Evolutionary conservation across 2,113 vertebrate species (phyloP), one percentile per base, ranked within the genome.

Genomic region (Gallinago media): DNA sequence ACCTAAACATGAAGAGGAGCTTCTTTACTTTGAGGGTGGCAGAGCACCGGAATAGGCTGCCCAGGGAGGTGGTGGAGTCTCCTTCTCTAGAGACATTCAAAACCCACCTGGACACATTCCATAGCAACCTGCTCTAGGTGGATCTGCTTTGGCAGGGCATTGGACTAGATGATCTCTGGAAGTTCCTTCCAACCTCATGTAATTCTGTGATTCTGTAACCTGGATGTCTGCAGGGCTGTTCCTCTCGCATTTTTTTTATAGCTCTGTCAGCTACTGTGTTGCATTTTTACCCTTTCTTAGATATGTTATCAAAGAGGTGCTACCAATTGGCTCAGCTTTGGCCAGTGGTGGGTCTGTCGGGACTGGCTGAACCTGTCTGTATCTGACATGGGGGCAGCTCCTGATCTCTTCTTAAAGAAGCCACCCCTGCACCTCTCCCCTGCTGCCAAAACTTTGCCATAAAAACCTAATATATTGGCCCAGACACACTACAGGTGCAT

Each of bases 261-360:
- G 8, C 14, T 32, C 44, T 80, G 13, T 47, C 29, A 55, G 40
- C 12, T 72, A 22, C 8, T 32, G 7, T 3, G 2, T 25, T 56
- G 27, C 19, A 34, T 26, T 83, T 67, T 67, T 62, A 62, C 16
- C 12, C 12, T 73, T 50, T 77, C 47, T 56, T 12, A 87, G 26
- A 23, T 44, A 42, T 8, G 9, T 66, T 82, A 15, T 62, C 47
- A 38, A 54, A 67, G 47, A 56, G 25, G 21, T 52, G 42, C 4
- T 63, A 32, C 15, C 42, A 36, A 0, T 2, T 58, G n/a, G 8
- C 17, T 55, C 46, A 26, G 11, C 29, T 83, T 77, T 67, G 27
- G 32, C 19, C 9, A 14, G n/a, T 2, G 1, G 5, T 1, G 2
- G 10, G 19, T 65, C 20, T 5, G 1, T 66, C 68, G 20, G 10